phyloP scores from a whole-genome alignment of 2,888 invertebrate genomes.

The Troides aeacus region DNA sequence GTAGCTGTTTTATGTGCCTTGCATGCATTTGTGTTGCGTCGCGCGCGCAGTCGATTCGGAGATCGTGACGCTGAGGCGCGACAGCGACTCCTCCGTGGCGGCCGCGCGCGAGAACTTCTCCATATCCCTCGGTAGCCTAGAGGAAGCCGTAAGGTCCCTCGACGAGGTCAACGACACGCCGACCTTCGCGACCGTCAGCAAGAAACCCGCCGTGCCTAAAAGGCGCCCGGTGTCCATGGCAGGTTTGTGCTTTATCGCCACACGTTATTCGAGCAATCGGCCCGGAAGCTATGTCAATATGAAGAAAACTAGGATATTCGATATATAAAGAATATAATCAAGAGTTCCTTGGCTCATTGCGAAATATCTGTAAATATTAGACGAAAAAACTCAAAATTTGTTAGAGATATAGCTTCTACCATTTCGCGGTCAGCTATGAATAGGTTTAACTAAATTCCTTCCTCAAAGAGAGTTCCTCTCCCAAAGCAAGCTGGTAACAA shows the following conservation, averaged over 20 bases:
- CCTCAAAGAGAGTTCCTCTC: too few species aligned
- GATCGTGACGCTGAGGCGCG: constrained; percentile 77
- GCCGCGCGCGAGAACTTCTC: constrained; percentile 75
- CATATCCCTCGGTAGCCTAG: constrained; percentile 70
- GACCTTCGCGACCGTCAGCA: constrained; percentile 70
- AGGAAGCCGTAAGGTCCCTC: constrained; percentile 68
- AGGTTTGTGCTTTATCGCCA: constrained; percentile 60
- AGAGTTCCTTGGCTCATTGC: too few species aligned
- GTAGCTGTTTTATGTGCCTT: constrained; percentile 22
- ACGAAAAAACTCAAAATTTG: too few species aligned
- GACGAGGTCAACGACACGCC: constrained; percentile 69
- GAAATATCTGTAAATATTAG: too few species aligned
- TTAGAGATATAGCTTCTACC: too few species aligned
- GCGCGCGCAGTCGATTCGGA: constrained; percentile 64
- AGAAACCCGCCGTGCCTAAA: constrained; percentile 76
- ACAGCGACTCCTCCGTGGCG: constrained; percentile 70
- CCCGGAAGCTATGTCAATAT: too few species aligned
- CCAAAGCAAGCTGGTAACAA: too few species aligned
- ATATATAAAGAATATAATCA: too few species aligned
- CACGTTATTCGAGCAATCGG: background rate
- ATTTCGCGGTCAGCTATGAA: too few species aligned
- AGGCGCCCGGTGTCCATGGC: constrained; percentile 82
- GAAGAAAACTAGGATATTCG: too few species aligned
- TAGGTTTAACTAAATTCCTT: too few species aligned
- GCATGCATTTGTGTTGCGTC: constrained; percentile 38